Conservation (phyloP, 2,797 vertebrate species). For the Linurgus olivaceus region DNA sequence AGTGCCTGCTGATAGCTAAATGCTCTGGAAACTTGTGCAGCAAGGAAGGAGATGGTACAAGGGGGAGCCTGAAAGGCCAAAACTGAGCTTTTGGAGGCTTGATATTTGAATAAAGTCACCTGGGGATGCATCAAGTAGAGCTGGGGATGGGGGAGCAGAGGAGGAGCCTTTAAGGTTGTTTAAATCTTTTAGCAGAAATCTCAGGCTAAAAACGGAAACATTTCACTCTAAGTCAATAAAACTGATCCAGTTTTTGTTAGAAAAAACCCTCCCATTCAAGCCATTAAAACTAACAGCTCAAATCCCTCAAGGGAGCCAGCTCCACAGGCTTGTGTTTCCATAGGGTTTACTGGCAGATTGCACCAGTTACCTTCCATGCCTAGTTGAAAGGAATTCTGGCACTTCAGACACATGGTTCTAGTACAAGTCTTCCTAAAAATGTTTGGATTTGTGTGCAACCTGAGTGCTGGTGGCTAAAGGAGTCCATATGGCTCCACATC, state of each 20-base stretch:
- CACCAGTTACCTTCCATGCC: background rate
- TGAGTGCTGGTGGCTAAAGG: background rate
- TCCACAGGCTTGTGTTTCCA: background rate
- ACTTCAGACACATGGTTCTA: background rate
- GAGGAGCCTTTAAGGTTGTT: background rate
- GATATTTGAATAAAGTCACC: background rate
- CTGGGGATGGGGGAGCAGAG: background rate
- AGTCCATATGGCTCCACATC: background rate
- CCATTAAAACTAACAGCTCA: constrained; percentile 29
- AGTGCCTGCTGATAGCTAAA: background rate
- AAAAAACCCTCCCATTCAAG: background rate
- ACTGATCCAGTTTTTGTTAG: constrained; percentile 33
- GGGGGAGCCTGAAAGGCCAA: background rate
- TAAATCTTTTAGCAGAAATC: constrained; percentile 41
- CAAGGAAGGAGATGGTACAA: background rate
- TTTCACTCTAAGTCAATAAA: constrained; percentile 43
- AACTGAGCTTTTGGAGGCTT: background rate
- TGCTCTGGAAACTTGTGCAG: background rate
- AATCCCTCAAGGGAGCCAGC: constrained; percentile 4
- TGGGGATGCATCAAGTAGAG: background rate
- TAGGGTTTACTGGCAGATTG: background rate
- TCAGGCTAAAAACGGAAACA: constrained; percentile 17
- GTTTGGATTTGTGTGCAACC: background rate
- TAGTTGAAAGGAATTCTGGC: background rate
- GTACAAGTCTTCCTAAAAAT: background rate